Evolutionary conservation across 2,797 vertebrate species (phyloP), one percentile per base, ranked within the genome.

Genomic region (Zenarchopterus dispar): DNA sequence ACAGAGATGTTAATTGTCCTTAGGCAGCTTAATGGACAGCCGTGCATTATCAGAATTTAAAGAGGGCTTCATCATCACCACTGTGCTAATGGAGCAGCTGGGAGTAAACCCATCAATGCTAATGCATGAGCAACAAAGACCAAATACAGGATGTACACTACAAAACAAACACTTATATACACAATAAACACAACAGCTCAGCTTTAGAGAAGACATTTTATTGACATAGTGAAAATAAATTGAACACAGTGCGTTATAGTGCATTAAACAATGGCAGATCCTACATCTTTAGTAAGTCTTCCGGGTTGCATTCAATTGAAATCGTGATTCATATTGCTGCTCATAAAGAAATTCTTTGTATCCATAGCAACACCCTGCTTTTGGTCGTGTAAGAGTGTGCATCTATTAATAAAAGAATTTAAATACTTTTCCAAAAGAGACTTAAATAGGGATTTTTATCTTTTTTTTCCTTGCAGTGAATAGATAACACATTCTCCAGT

Each of bases 21-120:
- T 2, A 11, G 62, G 57, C 33, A 48, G 21, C 24, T 75, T 70
- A 64, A 75, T 43, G 53, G 74, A 75, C 65, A 70, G 62, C 46
- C 13, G 21, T 9, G 54, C n/a, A 53, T 57, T 75, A 56, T 51
- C 45, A 62, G 55, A 61, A 36, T 62, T 61, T 60, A 64, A 58
- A 58, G 49, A 56, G n/a, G 49, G 52, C 28, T 44, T 63, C 47
- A 48, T 63, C 54, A n/a, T 56, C 55, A 21, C 56, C 6, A 0
- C 10, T 0, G 9, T 44, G 54, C 41, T 80, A 64, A 80, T 72
- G 70, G 61, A 42, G 16, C 58, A 67, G 56, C 19, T 57, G 52
- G 23, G 44, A 46, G 47, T 11, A 54, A 63, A 53, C 21, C 61
- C 64, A 48, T 75, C 61, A 36, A 22, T 1, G 1, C 5, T 54